A percentile compares a stretch with the other conserved stretches of the same genome.
These are phyloP conservation scores for Poicephalus gulielmi DNA, from an alignment of 2,113 vertebrate genomes.

Conservation along the genomic window DNA sequence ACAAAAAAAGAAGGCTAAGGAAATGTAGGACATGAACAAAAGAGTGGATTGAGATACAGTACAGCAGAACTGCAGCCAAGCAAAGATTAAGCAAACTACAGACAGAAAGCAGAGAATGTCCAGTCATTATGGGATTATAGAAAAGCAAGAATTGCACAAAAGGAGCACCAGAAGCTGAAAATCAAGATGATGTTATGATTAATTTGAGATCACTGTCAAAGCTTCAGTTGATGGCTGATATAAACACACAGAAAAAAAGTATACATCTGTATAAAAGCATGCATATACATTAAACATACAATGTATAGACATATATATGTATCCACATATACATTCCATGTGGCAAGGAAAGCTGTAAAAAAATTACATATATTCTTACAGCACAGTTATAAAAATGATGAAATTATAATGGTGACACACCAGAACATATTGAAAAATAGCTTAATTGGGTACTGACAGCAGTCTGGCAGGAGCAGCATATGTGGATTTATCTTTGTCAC, in stretches of 20 bases:
- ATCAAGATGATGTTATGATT: not conserved
- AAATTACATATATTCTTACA: not conserved
- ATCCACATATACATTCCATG: not conserved
- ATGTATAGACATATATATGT: not conserved
- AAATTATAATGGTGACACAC: not conserved
- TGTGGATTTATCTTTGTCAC: not conserved
- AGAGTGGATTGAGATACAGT: not conserved
- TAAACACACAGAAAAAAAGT: not conserved
- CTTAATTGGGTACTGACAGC: not conserved
- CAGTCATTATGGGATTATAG: not conserved
- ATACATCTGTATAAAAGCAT: not conserved
- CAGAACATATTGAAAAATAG: not conserved
- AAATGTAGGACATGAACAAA: not conserved
- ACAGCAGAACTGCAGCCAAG: not conserved
- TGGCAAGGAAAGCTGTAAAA: not conserved
- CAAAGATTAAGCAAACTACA: not conserved
- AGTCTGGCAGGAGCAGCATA: not conserved
- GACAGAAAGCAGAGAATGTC: not conserved
- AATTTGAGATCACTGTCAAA: not conserved
- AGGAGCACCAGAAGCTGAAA: not conserved
- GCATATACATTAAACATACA: not conserved
- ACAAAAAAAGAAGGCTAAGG: not conserved
- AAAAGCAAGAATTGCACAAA: not conserved
- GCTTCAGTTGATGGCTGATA: not conserved
- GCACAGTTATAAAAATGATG: not conserved